Base-by-base conservation (phyloP, 2,113 vertebrate species). In the Notothenia coriiceps region DNA sequence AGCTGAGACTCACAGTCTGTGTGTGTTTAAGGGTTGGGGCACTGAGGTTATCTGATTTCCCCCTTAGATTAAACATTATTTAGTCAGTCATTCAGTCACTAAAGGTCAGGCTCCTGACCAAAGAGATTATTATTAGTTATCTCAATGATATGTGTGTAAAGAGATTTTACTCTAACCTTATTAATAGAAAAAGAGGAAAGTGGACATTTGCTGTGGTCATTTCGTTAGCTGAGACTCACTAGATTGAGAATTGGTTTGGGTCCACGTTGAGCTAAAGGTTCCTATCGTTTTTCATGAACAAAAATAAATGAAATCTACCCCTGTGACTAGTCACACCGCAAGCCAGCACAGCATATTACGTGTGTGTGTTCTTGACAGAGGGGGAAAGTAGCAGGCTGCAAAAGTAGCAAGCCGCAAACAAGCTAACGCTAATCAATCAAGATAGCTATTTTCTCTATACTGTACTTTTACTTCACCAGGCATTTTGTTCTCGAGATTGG, bases 1-100 rank as follows among this genome's bases (percentile, higher is more conserved):
- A 51, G 44, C 76, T 66, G 70, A 44, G 56, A 69, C 46, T 60
- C 47, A 54, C 59, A 14, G 54, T 60, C 15, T 67, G 63, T 9
- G n/a, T 8, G 47, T 20, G 33, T 35, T 14, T 12, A 11, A 7
- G 14, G 29, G 14, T 56, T 0, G 13, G 12, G 35, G 6, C 35
- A 33, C 35, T 43, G 54, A 47, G 20, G 50, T 67, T 69, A 51
- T 69, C 2, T 2, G 1, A 35, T 43, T 68, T 69, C 22, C 55
- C 20, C 54, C 51, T 33, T 2, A 59, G 52, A 47, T 65, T 75
- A 47, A 59, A 64, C 6, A 20, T 56, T 20, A 14, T 25, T 33
- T 7, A 18, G 35, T 54, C 55, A 50, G 18, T 67, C 51, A n/a
- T 71, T 2, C 4, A 6, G 15, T 25, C 12, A 62, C 18, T 44